Conservation (phyloP, 2,797 vertebrate species). For the Karalla daura region DNA sequence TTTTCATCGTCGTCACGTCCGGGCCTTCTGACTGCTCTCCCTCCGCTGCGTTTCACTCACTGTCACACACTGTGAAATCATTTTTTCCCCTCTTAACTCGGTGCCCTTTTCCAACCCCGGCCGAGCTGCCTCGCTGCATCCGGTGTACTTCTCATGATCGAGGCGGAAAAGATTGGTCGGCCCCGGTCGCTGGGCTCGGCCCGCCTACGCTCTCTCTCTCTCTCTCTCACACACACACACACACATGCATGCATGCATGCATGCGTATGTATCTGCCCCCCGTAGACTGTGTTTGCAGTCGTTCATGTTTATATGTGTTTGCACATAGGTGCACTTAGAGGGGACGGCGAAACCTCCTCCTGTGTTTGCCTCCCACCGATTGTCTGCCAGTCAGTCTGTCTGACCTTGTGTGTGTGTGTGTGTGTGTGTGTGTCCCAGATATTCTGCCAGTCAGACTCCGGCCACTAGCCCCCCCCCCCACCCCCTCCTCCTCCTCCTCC, state of each 20-base stretch:
- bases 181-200: slow-evolving; percentile 15
- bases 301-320: not conserved
- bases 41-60: not conserved
- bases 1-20: not conserved
- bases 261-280: slow-evolving; percentile 12
- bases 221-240: slow-evolving; percentile 9
- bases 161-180: slow-evolving; percentile 27
- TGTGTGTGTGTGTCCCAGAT: slow-evolving; percentile 58
- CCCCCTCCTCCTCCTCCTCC: not conserved
- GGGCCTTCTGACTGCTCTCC: not conserved
- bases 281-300: slow-evolving; percentile 9
- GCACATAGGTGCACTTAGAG: slow-evolving; percentile 15
- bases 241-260: no score
- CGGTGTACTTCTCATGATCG: slow-evolving; percentile 41
- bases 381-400: slow-evolving; percentile 50
- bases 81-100: slow-evolving; percentile 36
- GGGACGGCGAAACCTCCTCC: slow-evolving; percentile 20
- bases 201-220: no score
- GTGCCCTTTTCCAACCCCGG: slow-evolving; percentile 22
- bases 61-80: slow-evolving; percentile 9
- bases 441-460: slow-evolving; percentile 53
- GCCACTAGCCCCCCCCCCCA: slow-evolving; percentile 35
- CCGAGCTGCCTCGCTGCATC: slow-evolving; percentile 38
- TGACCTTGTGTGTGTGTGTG: slow-evolving; percentile 12
- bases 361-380: slow-evolving; percentile 49